Percentiles rank a stretch among this genome's conserved stretches.
Evolutionary conservation across 2,888 invertebrate genomes (phyloP).

Genomic region (Tridacna crocea): DNA sequence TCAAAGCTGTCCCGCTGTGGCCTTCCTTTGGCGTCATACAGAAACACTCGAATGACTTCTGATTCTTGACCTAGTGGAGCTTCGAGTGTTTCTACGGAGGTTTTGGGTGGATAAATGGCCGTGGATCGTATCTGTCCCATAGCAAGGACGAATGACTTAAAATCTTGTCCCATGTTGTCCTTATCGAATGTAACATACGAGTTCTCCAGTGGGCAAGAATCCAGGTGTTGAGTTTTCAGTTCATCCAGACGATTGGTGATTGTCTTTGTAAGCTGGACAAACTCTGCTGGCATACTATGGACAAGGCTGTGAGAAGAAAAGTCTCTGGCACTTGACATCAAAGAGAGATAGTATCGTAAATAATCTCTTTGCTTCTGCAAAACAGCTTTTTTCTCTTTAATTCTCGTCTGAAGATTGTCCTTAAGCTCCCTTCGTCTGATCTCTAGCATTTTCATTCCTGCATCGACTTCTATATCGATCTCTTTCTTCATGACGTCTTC

Average conservation of each 20-base stretch:
- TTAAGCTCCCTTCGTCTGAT: slow-evolving; percentile 63
- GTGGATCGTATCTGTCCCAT: slow-evolving; percentile 68
- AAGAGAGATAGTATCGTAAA: slow-evolving; percentile 56
- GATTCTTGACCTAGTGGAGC: slow-evolving; percentile 63
- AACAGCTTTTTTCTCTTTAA: slow-evolving; percentile 64
- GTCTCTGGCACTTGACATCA: slow-evolving; percentile 64
- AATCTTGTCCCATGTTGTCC: slow-evolving; percentile 61
- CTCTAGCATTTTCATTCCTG: slow-evolving; percentile 66
- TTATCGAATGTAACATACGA: slow-evolving; percentile 66
- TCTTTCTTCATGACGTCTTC: slow-evolving; percentile 60
- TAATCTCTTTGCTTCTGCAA: slow-evolving; percentile 65
- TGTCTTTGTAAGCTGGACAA: slow-evolving; percentile 60
- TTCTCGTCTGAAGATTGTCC: slow-evolving; percentile 58
- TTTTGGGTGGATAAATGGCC: slow-evolving; percentile 68
- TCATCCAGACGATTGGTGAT: slow-evolving; percentile 56
- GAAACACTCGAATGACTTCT: slow-evolving; percentile 64
- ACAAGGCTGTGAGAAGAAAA: slow-evolving; percentile 64
- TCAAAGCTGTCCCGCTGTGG: slow-evolving; percentile 67
- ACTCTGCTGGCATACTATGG: slow-evolving; percentile 67
- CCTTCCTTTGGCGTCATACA: slow-evolving; percentile 65
- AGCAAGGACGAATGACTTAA: slow-evolving; percentile 60
- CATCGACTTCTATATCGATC: slow-evolving; percentile 66
- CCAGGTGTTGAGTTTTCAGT: slow-evolving; percentile 60
- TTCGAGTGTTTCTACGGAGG: slow-evolving; percentile 66
- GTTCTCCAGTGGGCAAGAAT: slow-evolving; percentile 64